Base-by-base conservation (phyloP, 2,888 invertebrate species). In the Brassicogethes aeneus region DNA sequence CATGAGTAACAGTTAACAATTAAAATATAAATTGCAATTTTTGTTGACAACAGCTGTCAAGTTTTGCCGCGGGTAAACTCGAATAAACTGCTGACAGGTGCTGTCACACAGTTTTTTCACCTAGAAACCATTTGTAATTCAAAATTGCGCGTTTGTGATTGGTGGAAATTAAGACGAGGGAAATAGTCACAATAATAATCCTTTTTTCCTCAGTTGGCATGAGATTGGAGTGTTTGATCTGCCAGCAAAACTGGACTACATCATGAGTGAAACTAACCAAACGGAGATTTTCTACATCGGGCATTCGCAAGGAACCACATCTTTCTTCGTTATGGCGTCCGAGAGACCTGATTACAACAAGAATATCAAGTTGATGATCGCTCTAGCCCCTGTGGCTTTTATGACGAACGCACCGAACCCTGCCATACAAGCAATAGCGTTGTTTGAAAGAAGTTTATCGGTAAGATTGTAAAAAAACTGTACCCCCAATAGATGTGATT, bases 141-240 rank as follows among this genome's bases (percentile, higher is more conserved):
- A n/a, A n/a, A n/a, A n/a, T n/a, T n/a, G n/a, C n/a, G n/a, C n/a
- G n/a, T n/a, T n/a, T n/a, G n/a, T n/a, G n/a, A n/a, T n/a, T n/a
- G n/a, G n/a, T n/a, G n/a, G n/a, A n/a, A n/a, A n/a, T n/a, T n/a
- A n/a, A n/a, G n/a, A n/a, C n/a, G n/a, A n/a, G n/a, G n/a, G n/a
- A n/a, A n/a, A n/a, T n/a, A n/a, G n/a, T n/a, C n/a, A n/a, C n/a
- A n/a, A n/a, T n/a, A n/a, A n/a, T 23, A 23, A 23, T 23, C 23
- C 10, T 33, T 37, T 43, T 47, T 44, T 33, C 41, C 50, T 42
- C 43, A 87, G 87, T 41, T 91, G 83, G 80, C 85, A 91, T 58
- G 82, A 89, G 60, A 86, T 91, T 61, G 86, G 83, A 1, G 65
- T 74, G 41, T 76, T 72, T 48, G 93, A 94, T 64, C 59, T 92